Evolutionary conservation across 2,888 invertebrate species (phyloP).

Genomic region (Seira ritae): DNA sequence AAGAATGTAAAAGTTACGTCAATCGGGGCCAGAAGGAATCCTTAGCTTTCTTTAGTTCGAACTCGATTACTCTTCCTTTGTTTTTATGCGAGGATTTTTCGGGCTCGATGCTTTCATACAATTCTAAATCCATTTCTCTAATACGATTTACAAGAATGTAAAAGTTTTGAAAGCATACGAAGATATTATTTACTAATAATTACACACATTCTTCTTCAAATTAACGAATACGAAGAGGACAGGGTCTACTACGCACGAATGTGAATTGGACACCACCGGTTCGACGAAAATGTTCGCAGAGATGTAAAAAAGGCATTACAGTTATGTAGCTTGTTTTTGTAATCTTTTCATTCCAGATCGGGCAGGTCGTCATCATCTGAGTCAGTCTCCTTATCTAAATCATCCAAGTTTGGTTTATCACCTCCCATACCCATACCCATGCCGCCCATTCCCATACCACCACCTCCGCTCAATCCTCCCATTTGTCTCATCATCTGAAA

Average conservation of each 20-base stretch:
- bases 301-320: constrained; percentile 53
- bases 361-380: constrained; percentile 83
- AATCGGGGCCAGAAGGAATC: constrained; percentile 88
- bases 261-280: constrained; percentile 42
- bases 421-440: constrained; percentile 52
- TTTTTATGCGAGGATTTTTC: constrained; percentile 80
- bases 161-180: constrained; percentile 42
- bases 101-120: constrained; percentile 88
- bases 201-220: too few relatives aligned
- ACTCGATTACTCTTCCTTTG: constrained; percentile 78
- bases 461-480: constrained; percentile 79
- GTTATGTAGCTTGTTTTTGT: constrained; percentile 73
- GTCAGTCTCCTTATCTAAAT: constrained; percentile 82
- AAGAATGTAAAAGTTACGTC: constrained; percentile 59
- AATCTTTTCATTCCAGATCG: constrained; percentile 81
- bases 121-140: constrained; percentile 88
- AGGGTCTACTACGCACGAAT: constrained; percentile 9
- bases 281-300: constrained; percentile 42
- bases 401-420: constrained; percentile 85
- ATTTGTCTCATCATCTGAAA: constrained; percentile 84
- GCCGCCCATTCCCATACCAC: constrained; percentile 68
- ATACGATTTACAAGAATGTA: constrained; percentile 42
- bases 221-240: constrained; percentile 32
- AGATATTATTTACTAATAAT: neutral
- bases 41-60: constrained; percentile 80